phyloP scores from a whole-genome alignment of 2,888 invertebrate species.

The Branchipolynoe longqiensis region DNA sequence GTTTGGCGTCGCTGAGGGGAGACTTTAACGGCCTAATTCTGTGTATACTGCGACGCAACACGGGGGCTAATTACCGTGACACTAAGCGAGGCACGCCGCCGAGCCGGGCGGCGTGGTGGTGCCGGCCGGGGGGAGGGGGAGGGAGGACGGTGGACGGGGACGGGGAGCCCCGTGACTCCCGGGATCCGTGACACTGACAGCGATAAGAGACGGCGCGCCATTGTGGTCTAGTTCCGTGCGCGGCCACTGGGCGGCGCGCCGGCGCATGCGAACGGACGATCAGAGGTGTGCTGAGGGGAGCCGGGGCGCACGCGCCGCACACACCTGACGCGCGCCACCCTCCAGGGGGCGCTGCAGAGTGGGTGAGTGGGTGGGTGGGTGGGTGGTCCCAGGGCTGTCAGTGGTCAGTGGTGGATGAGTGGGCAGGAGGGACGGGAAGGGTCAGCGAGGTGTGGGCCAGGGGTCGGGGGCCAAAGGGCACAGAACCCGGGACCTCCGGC shows the following conservation, averaged over 20 bases:
- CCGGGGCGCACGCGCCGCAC: slow-evolving; percentile 5
- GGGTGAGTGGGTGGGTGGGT: not conserved
- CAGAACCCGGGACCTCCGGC: too few species aligned
- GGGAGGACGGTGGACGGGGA: not conserved
- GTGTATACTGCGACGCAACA: not conserved
- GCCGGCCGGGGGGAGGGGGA: too few species aligned
- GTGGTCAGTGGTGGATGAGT: slow-evolving; percentile 37
- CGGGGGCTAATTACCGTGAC: not conserved
- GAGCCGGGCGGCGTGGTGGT: too few species aligned
- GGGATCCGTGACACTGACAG: slow-evolving; percentile 26
- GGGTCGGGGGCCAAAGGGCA: too few species aligned
- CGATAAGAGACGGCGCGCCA: slow-evolving; percentile 25
- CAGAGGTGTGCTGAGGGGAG: not conserved
- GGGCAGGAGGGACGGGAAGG: too few species aligned
- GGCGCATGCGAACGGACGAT: slow-evolving; percentile 9
- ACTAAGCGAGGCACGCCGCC: slow-evolving; percentile 10
- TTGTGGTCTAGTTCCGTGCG: not conserved
- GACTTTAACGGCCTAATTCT: slow-evolving; percentile 4
- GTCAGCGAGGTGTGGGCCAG: too few species aligned
- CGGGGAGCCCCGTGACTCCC: not conserved
- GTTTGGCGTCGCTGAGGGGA: not conserved
- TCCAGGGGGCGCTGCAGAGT: too few species aligned
- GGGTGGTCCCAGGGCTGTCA: slow-evolving; percentile 3
- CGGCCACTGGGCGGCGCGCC: slow-evolving; percentile 10
- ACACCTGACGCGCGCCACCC: slow-evolving; percentile 23